Evolutionary conservation across 2,113 vertebrate species (phyloP).

Genomic region (Trogon surrucura): DNA sequence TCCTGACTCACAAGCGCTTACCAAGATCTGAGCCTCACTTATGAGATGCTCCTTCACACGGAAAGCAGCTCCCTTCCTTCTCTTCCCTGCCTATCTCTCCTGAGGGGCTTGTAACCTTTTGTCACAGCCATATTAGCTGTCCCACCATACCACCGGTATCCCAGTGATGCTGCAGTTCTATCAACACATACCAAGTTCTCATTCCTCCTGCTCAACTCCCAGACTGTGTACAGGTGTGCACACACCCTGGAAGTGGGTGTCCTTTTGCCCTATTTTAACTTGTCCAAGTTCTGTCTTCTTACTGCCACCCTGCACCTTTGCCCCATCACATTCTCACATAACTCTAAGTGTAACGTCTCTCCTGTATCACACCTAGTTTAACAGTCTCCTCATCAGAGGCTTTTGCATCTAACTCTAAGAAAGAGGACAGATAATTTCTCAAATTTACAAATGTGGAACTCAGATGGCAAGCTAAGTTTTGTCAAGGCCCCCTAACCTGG

Average conservation of each 20-base stretch:
- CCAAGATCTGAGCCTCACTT: fast-evolving
- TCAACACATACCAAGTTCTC: neutral
- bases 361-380: neutral
- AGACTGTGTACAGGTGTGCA: neutral
- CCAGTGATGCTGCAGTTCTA: neutral
- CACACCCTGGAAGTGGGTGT: neutral
- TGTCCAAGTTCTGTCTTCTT: neutral
- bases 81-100: neutral
- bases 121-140: neutral
- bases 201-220: neutral
- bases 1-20: neutral
- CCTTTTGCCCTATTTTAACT: neutral
- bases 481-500: neutral
- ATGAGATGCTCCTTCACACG: neutral
- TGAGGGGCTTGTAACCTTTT: neutral
- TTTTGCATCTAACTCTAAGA: neutral
- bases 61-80: neutral
- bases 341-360: neutral
- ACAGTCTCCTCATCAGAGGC: neutral
- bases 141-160: neutral
- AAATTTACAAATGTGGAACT: neutral
- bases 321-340: neutral
- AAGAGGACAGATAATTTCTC: neutral
- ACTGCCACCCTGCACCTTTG: neutral
- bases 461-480: neutral